Conservation (phyloP, 2,888 invertebrate genomes). For the Baronia brevicornis region DNA sequence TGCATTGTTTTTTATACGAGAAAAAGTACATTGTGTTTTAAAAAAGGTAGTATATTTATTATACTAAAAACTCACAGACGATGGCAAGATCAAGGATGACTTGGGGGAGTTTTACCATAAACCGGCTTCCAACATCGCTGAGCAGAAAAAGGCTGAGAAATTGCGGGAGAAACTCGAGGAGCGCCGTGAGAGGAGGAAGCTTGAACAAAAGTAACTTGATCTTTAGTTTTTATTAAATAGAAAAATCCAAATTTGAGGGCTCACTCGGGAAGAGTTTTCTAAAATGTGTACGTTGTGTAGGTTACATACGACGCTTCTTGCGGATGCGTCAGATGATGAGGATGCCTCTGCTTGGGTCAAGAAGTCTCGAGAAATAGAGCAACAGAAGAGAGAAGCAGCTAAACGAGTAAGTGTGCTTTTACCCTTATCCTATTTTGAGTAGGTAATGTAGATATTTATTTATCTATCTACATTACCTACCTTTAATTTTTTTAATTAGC, state of each 20-base stretch:
- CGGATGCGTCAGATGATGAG: conserved; percentile 83
- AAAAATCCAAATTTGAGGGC: too few relatives aligned
- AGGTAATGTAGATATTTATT: background rate
- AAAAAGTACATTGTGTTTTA: too few relatives aligned
- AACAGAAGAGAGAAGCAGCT: conserved; percentile 89
- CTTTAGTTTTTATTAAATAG: too few relatives aligned
- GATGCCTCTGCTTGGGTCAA: conserved; percentile 89
- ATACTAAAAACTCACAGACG: conserved; percentile 32
- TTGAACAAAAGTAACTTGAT: conserved; percentile 77
- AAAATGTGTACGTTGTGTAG: conserved; percentile 32
- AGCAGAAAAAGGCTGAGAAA: conserved; percentile 86
- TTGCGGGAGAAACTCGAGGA: conserved; percentile 85
- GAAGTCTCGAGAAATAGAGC: conserved; percentile 83
- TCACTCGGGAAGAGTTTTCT: too few relatives aligned
- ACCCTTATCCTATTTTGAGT: background rate
- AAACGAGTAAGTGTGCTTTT: conserved; percentile 77
- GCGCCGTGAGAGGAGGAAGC: conserved; percentile 85
- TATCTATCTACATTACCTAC: too few relatives aligned
- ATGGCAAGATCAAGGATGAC: conserved; percentile 71
- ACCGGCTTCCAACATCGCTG: conserved; percentile 84
- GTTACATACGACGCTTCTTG: conserved; percentile 50
- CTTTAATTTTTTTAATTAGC: too few relatives aligned
- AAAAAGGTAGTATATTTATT: too few relatives aligned
- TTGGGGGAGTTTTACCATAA: conserved; percentile 91
- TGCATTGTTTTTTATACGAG: too few relatives aligned